Evolutionary conservation across 2,797 vertebrate species (phyloP).

Genomic region (Chromis chromis): DNA sequence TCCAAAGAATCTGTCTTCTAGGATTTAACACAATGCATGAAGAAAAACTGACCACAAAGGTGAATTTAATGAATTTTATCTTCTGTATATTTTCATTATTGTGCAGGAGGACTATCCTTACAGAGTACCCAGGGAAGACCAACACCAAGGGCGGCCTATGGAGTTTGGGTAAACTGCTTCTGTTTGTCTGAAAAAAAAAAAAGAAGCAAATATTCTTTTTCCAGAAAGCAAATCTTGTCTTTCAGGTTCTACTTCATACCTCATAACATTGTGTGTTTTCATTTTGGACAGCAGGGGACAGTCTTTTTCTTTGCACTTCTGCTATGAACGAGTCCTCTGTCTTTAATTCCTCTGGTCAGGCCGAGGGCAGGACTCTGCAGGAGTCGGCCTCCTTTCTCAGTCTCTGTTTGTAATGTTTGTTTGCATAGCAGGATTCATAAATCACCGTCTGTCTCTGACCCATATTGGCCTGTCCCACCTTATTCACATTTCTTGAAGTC

Average conservation of each 20-base stretch:
- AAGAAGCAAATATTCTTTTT: neutral
- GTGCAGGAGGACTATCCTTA: conserved; percentile 83
- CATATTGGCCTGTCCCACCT: conserved; percentile 24
- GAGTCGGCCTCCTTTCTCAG: conserved; percentile 3
- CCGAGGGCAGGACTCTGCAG: neutral
- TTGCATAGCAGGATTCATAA: conserved; percentile 50
- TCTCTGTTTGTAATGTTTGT: conserved; percentile 41
- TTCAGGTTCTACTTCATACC: neutral
- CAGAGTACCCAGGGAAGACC: conserved; percentile 82
- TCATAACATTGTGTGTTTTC: neutral
- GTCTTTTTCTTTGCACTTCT: neutral
- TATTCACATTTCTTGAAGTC: conserved; percentile 27
- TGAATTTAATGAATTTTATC: neutral
- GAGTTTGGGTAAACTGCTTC: conserved; percentile 82
- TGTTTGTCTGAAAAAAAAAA: neutral
- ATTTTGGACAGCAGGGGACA: conserved; percentile 39
- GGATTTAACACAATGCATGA: neutral
- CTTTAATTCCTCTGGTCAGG: neutral
- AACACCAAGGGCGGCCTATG: conserved; percentile 73
- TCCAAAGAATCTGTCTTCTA: neutral
- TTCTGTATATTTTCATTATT: neutral
- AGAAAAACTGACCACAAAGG: neutral
- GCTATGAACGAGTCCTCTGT: conserved; percentile 13
- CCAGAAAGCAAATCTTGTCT: neutral
- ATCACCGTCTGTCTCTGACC: conserved; percentile 40